Percentiles rank a stretch among this genome's conserved stretches.
phyloP scores from a whole-genome alignment of 2,797 vertebrate species.

The Acestrorhynchus altus region DNA sequence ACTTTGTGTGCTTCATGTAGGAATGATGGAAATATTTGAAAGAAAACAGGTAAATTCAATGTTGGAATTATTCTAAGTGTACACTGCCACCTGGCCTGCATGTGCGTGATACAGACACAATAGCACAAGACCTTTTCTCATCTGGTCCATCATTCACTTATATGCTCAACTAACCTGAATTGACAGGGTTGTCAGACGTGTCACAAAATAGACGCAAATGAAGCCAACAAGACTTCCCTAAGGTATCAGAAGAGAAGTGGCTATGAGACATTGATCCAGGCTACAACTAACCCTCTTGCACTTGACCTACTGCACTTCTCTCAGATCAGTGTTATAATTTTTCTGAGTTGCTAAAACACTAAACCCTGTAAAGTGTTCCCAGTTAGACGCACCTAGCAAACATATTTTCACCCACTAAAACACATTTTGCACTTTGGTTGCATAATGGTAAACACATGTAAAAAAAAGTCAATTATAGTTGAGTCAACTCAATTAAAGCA shows the following conservation, averaged over 20 bases:
- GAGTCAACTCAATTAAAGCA: too few species aligned
- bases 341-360: too few species aligned
- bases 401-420: too few species aligned
- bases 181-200: slow-evolving; percentile 10
- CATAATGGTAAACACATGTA: too few species aligned
- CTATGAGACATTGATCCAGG: slow-evolving; percentile 3
- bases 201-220: background rate
- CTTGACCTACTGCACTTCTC: slow-evolving; percentile 10
- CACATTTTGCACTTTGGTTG: too few species aligned
- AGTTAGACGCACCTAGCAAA: too few species aligned
- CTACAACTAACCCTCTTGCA: slow-evolving; percentile 13
- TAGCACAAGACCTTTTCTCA: background rate
- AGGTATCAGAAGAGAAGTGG: background rate
- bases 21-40: too few species aligned
- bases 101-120: background rate
- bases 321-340: slow-evolving; percentile 11
- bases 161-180: slow-evolving; percentile 12
- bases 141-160: slow-evolving; percentile 13
- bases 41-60: background rate
- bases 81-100: background rate
- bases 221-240: slow-evolving; percentile 12
- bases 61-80: background rate
- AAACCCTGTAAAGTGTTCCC: too few species aligned
- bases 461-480: too few species aligned
- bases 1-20: too few species aligned